Percentiles rank a stretch among this genome's conserved stretches.
phyloP scores from a whole-genome alignment of 2,113 vertebrate species.

The Rattus rattus region DNA sequence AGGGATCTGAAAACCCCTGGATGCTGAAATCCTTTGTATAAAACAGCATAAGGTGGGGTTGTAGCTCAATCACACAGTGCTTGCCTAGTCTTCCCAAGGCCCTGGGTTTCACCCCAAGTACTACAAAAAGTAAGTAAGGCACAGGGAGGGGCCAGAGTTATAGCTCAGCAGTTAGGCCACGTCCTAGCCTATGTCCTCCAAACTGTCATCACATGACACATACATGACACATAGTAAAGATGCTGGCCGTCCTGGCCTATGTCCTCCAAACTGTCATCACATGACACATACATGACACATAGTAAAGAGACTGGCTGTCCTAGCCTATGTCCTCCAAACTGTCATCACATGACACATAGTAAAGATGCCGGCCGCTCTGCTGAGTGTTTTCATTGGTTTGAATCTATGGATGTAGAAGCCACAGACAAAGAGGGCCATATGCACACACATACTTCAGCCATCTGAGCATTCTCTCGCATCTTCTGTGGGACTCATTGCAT shows the following conservation, averaged over 20 bases:
- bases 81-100: neutral
- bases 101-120: neutral
- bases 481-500: neutral
- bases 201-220: neutral
- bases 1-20: neutral
- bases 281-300: neutral
- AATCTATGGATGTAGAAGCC: neutral
- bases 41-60: neutral
- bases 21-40: neutral
- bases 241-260: neutral
- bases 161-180: neutral
- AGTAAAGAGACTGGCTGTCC: neutral
- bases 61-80: neutral
- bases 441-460: neutral
- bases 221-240: neutral
- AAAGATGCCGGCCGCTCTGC: neutral
- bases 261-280: neutral
- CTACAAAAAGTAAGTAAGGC: neutral
- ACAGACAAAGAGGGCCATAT: neutral
- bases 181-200: neutral
- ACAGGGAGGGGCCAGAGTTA: neutral
- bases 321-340: neutral
- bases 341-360: neutral
- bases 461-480: neutral
- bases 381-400: neutral